Base-by-base conservation (phyloP, 2,888 invertebrate species). In the Agrotis ipsilon region DNA sequence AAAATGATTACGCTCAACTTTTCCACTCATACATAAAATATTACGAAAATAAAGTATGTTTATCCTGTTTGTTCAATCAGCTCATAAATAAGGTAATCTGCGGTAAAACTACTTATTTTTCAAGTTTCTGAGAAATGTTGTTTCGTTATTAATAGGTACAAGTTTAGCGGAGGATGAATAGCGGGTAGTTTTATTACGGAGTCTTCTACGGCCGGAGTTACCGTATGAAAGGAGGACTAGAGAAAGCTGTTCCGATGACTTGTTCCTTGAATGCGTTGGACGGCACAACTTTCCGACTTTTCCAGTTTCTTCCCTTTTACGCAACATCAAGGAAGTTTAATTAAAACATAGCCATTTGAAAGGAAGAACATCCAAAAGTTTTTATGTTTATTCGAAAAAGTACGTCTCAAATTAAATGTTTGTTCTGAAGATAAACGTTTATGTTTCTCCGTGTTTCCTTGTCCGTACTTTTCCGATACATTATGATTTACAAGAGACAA, bases 291-390 rank as follows among this genome's bases (percentile, higher is more conserved):
- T 89, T 75, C 77, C 64, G 62, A 85, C 76, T 82, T 75, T 76
- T 58, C 58, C 69, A 49, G 48, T 64, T 58, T 58, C 49, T 46
- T 68, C 57, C 43, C 80, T 60, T 72, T 64, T 61, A 82, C 60
- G 86, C 85, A 86, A 84, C 86, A 87, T 89, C 86, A 91, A 88
- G 90, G 84, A 91, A 91, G 87, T 93, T 93, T 92, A 92, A 93
- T 93, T 92, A 93, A 92, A 92, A 88, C 86, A 91, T 90, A 82
- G 82, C 82, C 72, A 80, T 82, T 84, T 86, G 83, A 79, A 88
- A 88, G 87, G 88, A 77, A 81, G 64, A 86, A 81, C 83, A 84
- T 83, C 70, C 67, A 66, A 78, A 89, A 90, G 78, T 88, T 91
- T 75, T 90, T 89, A 88, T 87, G 84, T 89, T 90, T 86, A 87